Conservation (phyloP, 1,140 invertebrate genomes). For the Ips typographus region DNA sequence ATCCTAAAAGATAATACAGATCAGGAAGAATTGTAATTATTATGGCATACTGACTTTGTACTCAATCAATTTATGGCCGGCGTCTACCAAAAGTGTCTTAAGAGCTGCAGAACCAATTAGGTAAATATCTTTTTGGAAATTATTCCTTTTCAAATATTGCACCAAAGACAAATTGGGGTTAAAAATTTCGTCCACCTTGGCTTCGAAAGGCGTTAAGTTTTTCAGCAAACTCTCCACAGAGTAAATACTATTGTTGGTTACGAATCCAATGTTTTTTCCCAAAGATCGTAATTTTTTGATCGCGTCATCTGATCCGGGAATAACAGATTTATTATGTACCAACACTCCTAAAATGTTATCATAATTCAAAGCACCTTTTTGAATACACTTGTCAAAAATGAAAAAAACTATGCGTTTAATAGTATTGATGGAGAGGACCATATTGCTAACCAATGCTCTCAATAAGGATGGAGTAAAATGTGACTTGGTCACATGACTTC, state of each 20-base stretch:
- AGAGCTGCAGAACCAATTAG: background rate
- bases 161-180: conserved; percentile 11
- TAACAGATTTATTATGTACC: background rate
- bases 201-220: conserved; percentile 5
- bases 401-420: no score
- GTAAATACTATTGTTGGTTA: conserved; percentile 19
- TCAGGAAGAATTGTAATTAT: background rate
- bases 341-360: conserved; percentile 15
- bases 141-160: conserved; percentile 10
- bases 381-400: no score
- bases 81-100: conserved; percentile 7
- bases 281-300: conserved; percentile 14
- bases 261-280: conserved; percentile 24
- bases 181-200: conserved; percentile 15
- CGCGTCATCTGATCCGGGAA: conserved; percentile 15
- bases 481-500: no score
- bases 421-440: no score
- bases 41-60: conserved; percentile 9
- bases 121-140: conserved; percentile 24
- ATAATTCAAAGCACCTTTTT: no score
- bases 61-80: conserved; percentile 21
- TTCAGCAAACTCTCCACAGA: background rate
- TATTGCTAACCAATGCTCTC: no score
- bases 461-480: no score
- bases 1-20: conserved; percentile 9